Conservation (phyloP, 2,888 invertebrate species). For the Agrenia bidenticulata region DNA sequence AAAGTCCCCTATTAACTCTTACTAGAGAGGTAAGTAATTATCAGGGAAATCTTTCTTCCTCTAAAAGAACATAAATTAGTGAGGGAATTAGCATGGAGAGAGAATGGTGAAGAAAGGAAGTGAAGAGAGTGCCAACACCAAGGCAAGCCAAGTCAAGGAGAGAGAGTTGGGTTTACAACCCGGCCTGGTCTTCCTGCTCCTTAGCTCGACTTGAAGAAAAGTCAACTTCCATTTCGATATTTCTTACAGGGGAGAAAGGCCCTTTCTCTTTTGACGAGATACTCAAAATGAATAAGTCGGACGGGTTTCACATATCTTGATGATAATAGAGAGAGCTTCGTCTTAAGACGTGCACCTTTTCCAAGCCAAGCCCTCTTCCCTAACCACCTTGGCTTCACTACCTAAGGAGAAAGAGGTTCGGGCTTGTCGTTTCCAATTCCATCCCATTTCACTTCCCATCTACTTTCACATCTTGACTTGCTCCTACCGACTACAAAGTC, state of each 20-base stretch:
- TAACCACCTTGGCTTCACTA: too few relatives aligned
- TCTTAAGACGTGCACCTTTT: neutral
- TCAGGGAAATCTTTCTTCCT: slow-evolving; percentile 18
- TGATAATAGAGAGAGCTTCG: neutral
- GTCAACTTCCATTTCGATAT: slow-evolving; percentile 7
- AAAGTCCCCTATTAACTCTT: too few relatives aligned
- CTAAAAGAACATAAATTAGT: slow-evolving; percentile 19
- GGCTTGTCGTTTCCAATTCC: neutral
- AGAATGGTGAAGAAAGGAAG: slow-evolving; percentile 12
- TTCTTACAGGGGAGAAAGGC: neutral
- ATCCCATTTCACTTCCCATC: slow-evolving; percentile 13
- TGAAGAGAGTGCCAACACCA: neutral
- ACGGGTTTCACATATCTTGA: neutral
- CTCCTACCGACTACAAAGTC: slow-evolving; percentile 2
- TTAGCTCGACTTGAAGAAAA: neutral
- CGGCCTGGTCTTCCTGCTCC: too few relatives aligned
- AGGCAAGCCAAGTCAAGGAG: too few relatives aligned
- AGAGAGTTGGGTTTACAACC: too few relatives aligned
- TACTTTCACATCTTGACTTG: slow-evolving; percentile 17
- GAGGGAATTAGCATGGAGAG: slow-evolving; percentile 15
- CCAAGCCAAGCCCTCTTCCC: too few relatives aligned
- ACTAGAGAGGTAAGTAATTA: slow-evolving; percentile 11
- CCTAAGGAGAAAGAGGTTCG: too few relatives aligned
- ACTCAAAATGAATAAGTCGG: slow-evolving; percentile 9
- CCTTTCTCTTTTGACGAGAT: slow-evolving; percentile 10